Conservation (phyloP, 2,113 vertebrate species). For the Clarias batrachus region DNA sequence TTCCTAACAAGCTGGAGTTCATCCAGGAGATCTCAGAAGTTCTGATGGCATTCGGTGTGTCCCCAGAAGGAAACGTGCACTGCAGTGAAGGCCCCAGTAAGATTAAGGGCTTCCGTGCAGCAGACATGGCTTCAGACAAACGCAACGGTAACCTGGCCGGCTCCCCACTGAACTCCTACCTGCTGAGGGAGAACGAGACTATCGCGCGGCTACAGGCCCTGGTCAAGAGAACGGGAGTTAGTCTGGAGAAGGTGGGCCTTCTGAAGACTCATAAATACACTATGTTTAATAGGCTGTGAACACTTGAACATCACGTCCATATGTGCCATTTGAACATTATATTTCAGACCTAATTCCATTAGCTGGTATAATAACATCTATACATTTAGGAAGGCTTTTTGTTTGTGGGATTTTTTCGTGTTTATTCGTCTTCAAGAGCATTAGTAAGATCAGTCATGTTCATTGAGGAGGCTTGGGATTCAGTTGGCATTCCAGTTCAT, state of each 20-base stretch:
- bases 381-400: neutral
- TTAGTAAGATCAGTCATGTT: neutral
- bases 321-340: neutral
- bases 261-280: neutral
- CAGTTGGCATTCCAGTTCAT: neutral
- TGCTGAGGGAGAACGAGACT: constrained; percentile 95
- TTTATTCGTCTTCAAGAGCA: neutral
- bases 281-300: neutral
- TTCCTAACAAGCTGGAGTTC: constrained; percentile 97
- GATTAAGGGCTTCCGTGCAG: constrained; percentile 78
- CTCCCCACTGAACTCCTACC: constrained; percentile 86
- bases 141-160: constrained; percentile 90
- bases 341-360: neutral
- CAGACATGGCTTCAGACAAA: constrained; percentile 88
- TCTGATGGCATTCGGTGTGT: constrained; percentile 87
- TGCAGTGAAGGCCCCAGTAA: constrained; percentile 84
- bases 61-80: constrained; percentile 87
- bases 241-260: constrained; percentile 87
- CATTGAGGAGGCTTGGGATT: neutral
- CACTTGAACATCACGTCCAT: neutral
- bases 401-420: neutral
- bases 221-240: constrained; percentile 95
- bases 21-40: constrained; percentile 97
- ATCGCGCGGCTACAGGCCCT: constrained; percentile 93
- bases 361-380: neutral